Conservation (phyloP, 2,888 invertebrate species). For the Beris morrisii region DNA sequence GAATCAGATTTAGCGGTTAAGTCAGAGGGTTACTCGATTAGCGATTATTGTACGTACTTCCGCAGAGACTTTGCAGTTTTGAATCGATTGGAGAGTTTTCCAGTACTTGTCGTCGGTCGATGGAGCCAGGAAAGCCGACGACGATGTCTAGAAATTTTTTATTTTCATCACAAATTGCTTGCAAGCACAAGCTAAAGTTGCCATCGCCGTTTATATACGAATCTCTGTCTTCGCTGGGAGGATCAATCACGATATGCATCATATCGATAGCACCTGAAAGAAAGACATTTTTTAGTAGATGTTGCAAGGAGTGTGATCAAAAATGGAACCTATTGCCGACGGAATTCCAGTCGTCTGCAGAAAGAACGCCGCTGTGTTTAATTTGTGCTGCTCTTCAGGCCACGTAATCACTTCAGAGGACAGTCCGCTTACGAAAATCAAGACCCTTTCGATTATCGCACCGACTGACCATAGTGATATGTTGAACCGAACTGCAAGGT, state of each 20-base stretch:
- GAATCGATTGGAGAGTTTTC: background rate
- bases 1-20: background rate
- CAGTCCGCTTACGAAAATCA: background rate
- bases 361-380: background rate
- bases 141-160: background rate
- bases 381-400: background rate
- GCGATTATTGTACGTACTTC: background rate
- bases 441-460: background rate
- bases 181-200: background rate
- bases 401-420: background rate
- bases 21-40: no score
- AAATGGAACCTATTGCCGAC: background rate
- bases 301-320: background rate
- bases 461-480: background rate
- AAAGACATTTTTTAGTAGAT: background rate
- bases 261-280: conserved; percentile 1
- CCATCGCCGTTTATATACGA: background rate
- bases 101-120: background rate
- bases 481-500: background rate
- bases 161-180: conserved; percentile 9
- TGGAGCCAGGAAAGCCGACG: background rate
- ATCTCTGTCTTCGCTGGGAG: background rate
- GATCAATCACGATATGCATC: background rate
- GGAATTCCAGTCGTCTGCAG: background rate
- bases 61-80: background rate